Evolutionary conservation across 2,797 vertebrate genomes (phyloP).

Genomic region (Decapterus maruadsi): DNA sequence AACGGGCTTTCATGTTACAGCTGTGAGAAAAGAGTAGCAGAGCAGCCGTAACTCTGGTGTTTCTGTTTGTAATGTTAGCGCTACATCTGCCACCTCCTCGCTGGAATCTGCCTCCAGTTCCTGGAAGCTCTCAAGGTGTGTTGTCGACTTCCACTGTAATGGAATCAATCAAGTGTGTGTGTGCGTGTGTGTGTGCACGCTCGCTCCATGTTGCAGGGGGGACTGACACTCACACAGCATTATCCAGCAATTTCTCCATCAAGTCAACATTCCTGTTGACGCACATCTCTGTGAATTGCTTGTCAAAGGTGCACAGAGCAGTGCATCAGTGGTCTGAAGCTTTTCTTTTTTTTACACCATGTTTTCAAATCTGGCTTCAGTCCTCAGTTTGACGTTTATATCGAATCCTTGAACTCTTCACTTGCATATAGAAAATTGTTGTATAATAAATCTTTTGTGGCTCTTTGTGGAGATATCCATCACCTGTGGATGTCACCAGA

Average conservation of each 20-base stretch:
- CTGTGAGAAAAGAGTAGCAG: slow-evolving; percentile 37
- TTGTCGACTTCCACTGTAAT: slow-evolving; percentile 31
- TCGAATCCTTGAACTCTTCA: neutral
- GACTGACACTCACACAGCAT: neutral
- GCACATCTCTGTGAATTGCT: neutral
- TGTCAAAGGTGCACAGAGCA: neutral
- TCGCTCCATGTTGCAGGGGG: neutral
- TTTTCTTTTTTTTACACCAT: neutral
- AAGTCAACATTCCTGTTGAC: neutral
- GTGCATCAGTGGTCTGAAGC: neutral
- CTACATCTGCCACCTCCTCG: slow-evolving; percentile 13
- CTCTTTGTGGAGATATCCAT: neutral
- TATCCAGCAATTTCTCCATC: neutral
- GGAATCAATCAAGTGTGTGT: slow-evolving; percentile 1
- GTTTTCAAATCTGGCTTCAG: neutral
- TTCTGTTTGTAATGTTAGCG: slow-evolving; percentile 1
- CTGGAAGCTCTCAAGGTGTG: slow-evolving; percentile 41
- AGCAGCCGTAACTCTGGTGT: slow-evolving; percentile 33
- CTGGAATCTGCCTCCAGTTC: slow-evolving; percentile 22
- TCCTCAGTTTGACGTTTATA: neutral
- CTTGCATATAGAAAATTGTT: neutral
- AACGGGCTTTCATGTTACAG: slow-evolving; percentile 47
- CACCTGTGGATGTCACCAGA: neutral
- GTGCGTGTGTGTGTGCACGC: neutral
- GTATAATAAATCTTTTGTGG: neutral